These are phyloP conservation scores for Minunthozetes semirufus DNA, from an alignment of 2,888 invertebrate species.

Conservation along the genomic window DNA sequence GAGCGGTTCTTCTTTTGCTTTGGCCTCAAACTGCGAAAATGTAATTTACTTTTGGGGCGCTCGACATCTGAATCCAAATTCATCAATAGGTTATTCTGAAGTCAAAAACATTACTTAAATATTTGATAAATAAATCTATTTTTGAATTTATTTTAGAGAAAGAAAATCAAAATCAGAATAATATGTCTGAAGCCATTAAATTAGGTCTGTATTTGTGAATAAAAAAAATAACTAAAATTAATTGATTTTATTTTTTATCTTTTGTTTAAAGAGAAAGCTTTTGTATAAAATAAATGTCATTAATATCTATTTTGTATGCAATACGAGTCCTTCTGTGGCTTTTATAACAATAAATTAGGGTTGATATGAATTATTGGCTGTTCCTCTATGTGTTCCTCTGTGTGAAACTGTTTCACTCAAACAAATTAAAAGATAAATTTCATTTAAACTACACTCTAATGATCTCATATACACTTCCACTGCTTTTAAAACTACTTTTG, in stretches of 20 bases:
- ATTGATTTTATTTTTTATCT: neutral
- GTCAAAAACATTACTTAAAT: neutral
- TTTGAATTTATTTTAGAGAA: neutral
- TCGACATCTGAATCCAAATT: constrained; percentile 39
- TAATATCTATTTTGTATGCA: neutral
- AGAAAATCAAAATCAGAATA: neutral
- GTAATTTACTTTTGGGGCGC: constrained; percentile 63
- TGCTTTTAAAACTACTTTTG: too few species aligned
- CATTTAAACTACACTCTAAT: too few species aligned
- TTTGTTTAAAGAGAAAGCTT: neutral
- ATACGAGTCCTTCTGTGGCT: too few species aligned
- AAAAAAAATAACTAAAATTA: neutral
- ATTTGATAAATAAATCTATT: constrained; percentile 36
- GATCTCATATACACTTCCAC: too few species aligned
- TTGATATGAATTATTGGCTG: too few species aligned
- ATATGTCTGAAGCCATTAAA: constrained; percentile 40
- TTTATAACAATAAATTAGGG: too few species aligned
- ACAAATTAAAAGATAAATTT: too few species aligned
- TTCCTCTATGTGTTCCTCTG: too few species aligned
- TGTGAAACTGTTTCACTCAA: too few species aligned
- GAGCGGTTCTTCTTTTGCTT: constrained; percentile 60
- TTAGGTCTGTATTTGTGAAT: constrained; percentile 36
- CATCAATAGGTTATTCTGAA: constrained; percentile 1
- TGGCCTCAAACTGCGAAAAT: constrained; percentile 60
- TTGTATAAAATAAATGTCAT: neutral